Conservation (phyloP, 2,888 invertebrate genomes). For the Cosmia trapezina region DNA sequence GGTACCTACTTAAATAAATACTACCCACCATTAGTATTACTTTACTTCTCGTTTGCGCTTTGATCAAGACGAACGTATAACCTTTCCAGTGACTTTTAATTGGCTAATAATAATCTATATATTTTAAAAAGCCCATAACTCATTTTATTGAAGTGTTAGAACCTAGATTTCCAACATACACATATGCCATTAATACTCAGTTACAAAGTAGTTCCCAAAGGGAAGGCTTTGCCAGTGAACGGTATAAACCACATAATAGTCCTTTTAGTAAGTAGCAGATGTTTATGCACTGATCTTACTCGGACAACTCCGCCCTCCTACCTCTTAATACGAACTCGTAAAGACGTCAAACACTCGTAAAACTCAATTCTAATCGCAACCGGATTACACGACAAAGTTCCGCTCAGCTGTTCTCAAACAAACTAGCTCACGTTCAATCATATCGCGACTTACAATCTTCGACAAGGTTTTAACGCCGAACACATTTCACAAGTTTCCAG, state of each 20-base stretch:
- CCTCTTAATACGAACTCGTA: neutral
- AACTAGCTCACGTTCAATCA: slow-evolving; percentile 50
- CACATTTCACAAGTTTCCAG: slow-evolving; percentile 39
- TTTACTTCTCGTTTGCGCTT: too few relatives aligned
- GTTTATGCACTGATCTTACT: neutral
- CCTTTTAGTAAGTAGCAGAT: neutral
- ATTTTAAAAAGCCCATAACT: too few relatives aligned
- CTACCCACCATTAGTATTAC: too few relatives aligned
- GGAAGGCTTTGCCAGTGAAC: neutral
- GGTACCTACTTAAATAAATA: too few relatives aligned
- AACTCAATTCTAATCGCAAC: slow-evolving; percentile 33
- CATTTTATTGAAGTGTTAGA: too few relatives aligned
- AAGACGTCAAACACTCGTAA: slow-evolving; percentile 18
- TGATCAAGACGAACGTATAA: too few relatives aligned
- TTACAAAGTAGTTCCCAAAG: slow-evolving; percentile 3
- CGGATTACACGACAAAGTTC: slow-evolving; percentile 35
- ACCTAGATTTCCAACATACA: too few relatives aligned
- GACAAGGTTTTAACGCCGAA: slow-evolving; percentile 30
- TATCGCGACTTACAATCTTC: slow-evolving; percentile 45
- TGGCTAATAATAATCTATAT: too few relatives aligned
- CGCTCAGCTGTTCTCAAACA: slow-evolving; percentile 32
- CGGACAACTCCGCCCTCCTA: neutral
- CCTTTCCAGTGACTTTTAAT: too few relatives aligned
- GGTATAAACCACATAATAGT: neutral
- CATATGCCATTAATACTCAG: too few relatives aligned